These are phyloP conservation scores for Phalloptychus januarius DNA, from an alignment of 2,797 vertebrate genomes.

Conservation along the genomic window DNA sequence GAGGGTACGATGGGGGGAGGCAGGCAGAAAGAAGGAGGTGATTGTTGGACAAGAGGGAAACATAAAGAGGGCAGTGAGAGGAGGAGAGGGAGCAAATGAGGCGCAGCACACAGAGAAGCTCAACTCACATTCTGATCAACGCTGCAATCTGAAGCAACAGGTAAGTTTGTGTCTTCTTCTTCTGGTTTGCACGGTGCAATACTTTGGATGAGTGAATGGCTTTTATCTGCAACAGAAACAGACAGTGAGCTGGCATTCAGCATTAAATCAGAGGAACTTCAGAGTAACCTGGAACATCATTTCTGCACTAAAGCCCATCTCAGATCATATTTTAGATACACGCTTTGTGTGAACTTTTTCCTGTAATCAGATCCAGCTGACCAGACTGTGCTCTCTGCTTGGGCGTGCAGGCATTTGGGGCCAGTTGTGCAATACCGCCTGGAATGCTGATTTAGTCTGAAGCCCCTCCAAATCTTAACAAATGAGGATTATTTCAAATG, in stretches of 20 bases:
- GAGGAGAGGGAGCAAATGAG: constrained; percentile 47
- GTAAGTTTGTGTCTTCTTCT: constrained; percentile 40
- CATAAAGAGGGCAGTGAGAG: constrained; percentile 40
- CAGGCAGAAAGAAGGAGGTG: constrained; percentile 69
- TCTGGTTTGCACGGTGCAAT: neutral
- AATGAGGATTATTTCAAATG: constrained; percentile 19
- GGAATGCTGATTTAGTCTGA: constrained; percentile 59
- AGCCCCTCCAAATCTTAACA: constrained; percentile 34
- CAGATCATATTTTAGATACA: constrained; percentile 19
- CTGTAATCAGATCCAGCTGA: constrained; percentile 65
- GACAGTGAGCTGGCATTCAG: constrained; percentile 14
- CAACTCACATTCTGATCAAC: neutral
- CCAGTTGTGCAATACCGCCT: constrained; percentile 65
- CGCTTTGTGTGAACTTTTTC: constrained; percentile 23
- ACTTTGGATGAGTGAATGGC: neutral
- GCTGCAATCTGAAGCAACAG: constrained; percentile 36
- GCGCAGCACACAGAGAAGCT: constrained; percentile 20
- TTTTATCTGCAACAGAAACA: constrained; percentile 9
- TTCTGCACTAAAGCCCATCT: neutral
- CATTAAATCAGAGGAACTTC: neutral
- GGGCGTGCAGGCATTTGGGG: constrained; percentile 56
- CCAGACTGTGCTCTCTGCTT: constrained; percentile 10
- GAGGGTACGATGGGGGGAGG: constrained; percentile 56
- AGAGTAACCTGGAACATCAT: constrained; percentile 27
- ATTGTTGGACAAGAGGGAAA: constrained; percentile 46